Percentiles rank a stretch among this genome's conserved stretches.
These are phyloP conservation scores for Ligdia adustata DNA, from an alignment of 2,888 invertebrate genomes.

Conservation along the genomic window DNA sequence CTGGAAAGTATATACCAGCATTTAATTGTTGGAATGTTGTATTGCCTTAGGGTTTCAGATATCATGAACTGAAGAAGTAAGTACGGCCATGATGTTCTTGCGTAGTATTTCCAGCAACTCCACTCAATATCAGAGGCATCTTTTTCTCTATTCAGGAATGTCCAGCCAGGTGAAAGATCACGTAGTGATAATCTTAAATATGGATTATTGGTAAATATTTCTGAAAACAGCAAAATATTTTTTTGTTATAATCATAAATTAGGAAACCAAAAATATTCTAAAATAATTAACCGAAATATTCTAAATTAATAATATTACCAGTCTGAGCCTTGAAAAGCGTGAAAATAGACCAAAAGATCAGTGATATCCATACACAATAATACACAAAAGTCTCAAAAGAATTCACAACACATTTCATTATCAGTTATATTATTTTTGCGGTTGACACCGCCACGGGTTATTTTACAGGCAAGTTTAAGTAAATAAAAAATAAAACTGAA, in stretches of 20 bases:
- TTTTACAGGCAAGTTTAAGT: too few species aligned
- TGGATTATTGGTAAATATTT: slow-evolving; percentile 53
- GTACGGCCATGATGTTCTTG: slow-evolving; percentile 81
- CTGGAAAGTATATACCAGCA: slow-evolving; percentile 83
- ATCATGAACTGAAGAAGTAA: slow-evolving; percentile 80
- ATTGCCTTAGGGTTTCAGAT: slow-evolving; percentile 75
- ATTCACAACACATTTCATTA: slow-evolving; percentile 50
- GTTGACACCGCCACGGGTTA: too few species aligned
- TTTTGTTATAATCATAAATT: background rate
- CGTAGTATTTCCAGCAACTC: slow-evolving; percentile 85
- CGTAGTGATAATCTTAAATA: slow-evolving; percentile 45
- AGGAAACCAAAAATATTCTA: background rate
- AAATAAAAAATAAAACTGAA: too few species aligned
- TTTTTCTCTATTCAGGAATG: slow-evolving; percentile 78
- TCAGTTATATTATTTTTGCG: too few species aligned
- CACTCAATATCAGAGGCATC: slow-evolving; percentile 90
- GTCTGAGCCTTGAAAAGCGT: slow-evolving; percentile 77
- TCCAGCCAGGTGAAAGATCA: slow-evolving; percentile 85
- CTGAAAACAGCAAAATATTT: slow-evolving; percentile 48
- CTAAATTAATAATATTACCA: slow-evolving; percentile 59
- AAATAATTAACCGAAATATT: too few species aligned
- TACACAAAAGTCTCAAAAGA: slow-evolving; percentile 71
- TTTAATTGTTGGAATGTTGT: slow-evolving; percentile 58
- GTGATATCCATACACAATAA: slow-evolving; percentile 79
- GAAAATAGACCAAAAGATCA: slow-evolving; percentile 83